Conservation (phyloP, 2,888 invertebrate genomes). For the Cosmopolites sordidus region DNA sequence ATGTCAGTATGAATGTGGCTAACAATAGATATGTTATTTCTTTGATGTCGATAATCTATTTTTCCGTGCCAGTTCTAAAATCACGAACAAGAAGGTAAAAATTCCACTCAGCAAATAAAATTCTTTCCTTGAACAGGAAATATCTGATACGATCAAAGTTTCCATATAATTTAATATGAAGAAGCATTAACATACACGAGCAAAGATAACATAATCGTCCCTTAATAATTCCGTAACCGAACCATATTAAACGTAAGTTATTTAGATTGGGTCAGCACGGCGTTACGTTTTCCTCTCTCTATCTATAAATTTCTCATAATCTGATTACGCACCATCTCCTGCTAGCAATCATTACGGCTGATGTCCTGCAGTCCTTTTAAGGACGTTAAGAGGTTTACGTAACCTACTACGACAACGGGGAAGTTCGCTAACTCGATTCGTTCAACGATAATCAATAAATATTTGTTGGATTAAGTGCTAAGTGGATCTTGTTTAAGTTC, state of each 20-base stretch:
- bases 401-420: slow-evolving; percentile 14
- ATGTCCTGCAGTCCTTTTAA: slow-evolving; percentile 23
- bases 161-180: slow-evolving; percentile 3
- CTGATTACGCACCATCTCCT: slow-evolving; percentile 26
- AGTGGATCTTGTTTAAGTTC: background rate
- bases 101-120: too few relatives aligned
- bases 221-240: slow-evolving; percentile 15
- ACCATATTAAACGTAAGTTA: slow-evolving; percentile 21
- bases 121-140: too few relatives aligned
- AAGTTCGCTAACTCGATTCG: slow-evolving; percentile 1
- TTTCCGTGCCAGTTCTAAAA: too few relatives aligned
- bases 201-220: slow-evolving; percentile 5
- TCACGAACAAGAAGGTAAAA: too few relatives aligned
- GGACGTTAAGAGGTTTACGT: slow-evolving; percentile 24
- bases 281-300: slow-evolving; percentile 15
- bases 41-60: too few relatives aligned
- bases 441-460: background rate
- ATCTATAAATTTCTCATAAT: slow-evolving; percentile 22
- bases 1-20: too few relatives aligned
- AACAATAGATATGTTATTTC: too few relatives aligned
- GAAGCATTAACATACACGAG: background rate
- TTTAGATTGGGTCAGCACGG: slow-evolving; percentile 23
- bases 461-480: background rate
- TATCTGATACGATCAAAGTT: too few relatives aligned
- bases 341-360: slow-evolving; percentile 21